These are phyloP conservation scores for Paratrypauchen microcephalus DNA, from an alignment of 2,797 vertebrate genomes.

Conservation along the genomic window DNA sequence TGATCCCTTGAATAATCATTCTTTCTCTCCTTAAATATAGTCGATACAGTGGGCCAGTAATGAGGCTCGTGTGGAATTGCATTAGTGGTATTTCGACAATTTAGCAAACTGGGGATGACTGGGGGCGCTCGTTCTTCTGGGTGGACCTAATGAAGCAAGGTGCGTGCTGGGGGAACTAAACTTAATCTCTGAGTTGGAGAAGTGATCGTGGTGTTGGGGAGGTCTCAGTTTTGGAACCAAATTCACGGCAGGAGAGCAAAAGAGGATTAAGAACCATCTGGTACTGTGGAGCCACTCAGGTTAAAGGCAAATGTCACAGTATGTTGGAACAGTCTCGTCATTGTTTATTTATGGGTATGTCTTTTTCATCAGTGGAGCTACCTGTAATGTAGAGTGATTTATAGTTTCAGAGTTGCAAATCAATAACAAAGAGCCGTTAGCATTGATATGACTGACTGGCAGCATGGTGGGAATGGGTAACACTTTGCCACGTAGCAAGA, in stretches of 20 bases:
- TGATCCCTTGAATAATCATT: constrained; percentile 66
- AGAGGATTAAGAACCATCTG: constrained; percentile 54
- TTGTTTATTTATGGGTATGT: not conserved
- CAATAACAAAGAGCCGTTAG: no score
- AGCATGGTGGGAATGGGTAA: no score
- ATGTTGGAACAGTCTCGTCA: not conserved
- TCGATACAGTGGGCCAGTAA: constrained; percentile 66
- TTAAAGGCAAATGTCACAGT: constrained; percentile 24
- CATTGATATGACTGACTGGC: no score
- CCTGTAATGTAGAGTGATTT: not conserved
- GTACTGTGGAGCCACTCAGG: constrained; percentile 36
- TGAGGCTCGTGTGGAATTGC: constrained; percentile 59
- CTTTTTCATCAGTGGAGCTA: not conserved
- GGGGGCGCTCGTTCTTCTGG: constrained; percentile 59
- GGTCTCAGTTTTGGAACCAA: constrained; percentile 55
- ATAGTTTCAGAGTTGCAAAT: no score
- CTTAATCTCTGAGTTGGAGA: constrained; percentile 66
- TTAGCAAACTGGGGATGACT: constrained; percentile 55
- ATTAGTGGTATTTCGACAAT: constrained; percentile 58
- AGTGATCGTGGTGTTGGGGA: constrained; percentile 33
- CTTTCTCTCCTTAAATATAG: constrained; percentile 56
- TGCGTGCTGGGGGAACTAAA: constrained; percentile 58
- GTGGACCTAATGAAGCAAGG: constrained; percentile 69
- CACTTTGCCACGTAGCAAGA: no score
- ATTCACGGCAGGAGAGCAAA: constrained; percentile 51